Evolutionary conservation across 2,113 vertebrate species (phyloP), one percentile per base, ranked within the genome.

Genomic region (Cynopterus brachyotis): DNA sequence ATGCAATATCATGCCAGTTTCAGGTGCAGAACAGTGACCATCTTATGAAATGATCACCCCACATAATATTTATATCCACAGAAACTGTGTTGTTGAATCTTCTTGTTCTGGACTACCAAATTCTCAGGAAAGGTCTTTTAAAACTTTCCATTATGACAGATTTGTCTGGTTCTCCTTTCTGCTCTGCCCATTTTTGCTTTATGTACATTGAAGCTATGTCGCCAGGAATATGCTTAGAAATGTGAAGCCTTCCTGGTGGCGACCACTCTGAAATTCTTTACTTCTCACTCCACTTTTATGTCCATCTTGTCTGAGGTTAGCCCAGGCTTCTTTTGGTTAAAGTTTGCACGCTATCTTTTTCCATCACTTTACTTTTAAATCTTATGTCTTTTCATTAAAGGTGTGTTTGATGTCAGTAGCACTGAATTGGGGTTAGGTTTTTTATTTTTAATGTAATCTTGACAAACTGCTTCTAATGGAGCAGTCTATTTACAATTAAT

Each of bases 391-490:
- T 89, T 57, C 42, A 78, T 86, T 42, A 70, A 76, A 89, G 40
- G 32, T 67, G 28, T 45, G 19, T 70, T 57, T 53, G 72, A 45
- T 91, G 2, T 37, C 72, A 76, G 26, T n/a, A 95, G 70, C 57
- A 57, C 3, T 59, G 42, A 64, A 35, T 19, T 53, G 26, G 28
- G 55, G 24, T 83, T 72, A 42, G 19, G 20, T 57, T 11, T 50
- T 66, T 26, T 69, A 20, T 96, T 89, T 90, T 26, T 24, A 64
- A 83, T 60, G 9, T 32, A 59, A 76, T 73, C 72, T 83, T 92
- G 9, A 69, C 28, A 78, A 95, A 69, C 42, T 69, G 83, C n/a
- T 97, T 90, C 90, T 79, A 89, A 78, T 59, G 35, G 28, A 47
- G 11, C 60, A 40, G 26, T 47, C 78, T 81, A 94, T 66, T 95